Evolutionary conservation across 2,888 invertebrate species (phyloP), one percentile per base, ranked within the genome.

Genomic region (Brenthis ino): DNA sequence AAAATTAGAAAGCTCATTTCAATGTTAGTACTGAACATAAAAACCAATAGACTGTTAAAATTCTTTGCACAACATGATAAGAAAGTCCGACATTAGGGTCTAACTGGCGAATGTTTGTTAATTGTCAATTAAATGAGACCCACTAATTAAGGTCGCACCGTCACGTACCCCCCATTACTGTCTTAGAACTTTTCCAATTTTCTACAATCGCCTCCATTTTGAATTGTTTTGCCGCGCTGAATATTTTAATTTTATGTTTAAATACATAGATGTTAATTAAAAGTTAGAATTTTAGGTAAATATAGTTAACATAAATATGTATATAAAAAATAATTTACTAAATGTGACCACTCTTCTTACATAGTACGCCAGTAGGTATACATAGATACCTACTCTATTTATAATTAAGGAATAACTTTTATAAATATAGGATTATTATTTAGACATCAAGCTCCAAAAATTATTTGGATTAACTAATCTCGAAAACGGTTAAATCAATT

Each of bases 181-280:
- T 80, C 80, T 80, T 77, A 78, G 85, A 91, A 91, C 86, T 91
- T 91, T 91, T 86, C 87, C 87, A 86, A 90, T 91, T 89, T 87
- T 84, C 85, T 79, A 82, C 83, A 83, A 84, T 86, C 79, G 80
- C 79, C 77, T 76, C 77, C 80, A 80, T 79, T 82, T 85, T 79
- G 77, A 82, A 82, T 81, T 77, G 77, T 75, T 80, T 76, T 78
- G 77, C 58, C 56, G 68, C 66, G 48, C 58, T 71, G 60, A 64
- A 68, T 71, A 71, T 67, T 71, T 68, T 54, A 71, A 68, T 66
- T 70, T 64, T 61, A 68, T 64, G 37, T 63, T 63, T 63, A 63
- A 37, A 43, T 63, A 63, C 64, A 55, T 43, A 63, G 51, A 63
- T 63, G 51, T 53, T 53, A 54, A 63, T 63, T 63, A 63, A 63